Evolutionary conservation across 1,140 invertebrate genomes (phyloP).

Genomic region (Onthophagus taurus): DNA sequence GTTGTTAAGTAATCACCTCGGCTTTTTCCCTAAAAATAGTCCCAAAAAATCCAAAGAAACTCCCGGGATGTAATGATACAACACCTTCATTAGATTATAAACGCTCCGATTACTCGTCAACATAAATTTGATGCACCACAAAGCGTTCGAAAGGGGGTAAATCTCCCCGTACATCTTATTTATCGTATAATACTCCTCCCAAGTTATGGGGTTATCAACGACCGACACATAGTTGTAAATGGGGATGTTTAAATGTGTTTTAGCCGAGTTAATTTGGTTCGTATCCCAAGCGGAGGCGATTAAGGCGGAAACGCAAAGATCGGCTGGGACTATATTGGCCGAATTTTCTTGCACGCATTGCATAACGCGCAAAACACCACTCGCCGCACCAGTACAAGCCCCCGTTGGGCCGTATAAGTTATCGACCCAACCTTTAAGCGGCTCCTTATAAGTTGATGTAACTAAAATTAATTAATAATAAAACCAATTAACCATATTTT

Average conservation of each 20-base stretch:
- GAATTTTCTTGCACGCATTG: constrained; percentile 47
- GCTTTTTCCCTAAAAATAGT: constrained; percentile 47
- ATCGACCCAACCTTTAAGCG: constrained; percentile 69
- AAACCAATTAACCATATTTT: not conserved
- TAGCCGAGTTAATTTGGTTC: constrained; percentile 19
- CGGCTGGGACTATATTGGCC: constrained; percentile 64
- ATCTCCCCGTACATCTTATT: constrained; percentile 41
- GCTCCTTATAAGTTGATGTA: constrained; percentile 38
- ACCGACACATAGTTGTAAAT: constrained; percentile 67
- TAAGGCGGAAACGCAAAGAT: constrained; percentile 67
- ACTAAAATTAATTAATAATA: constrained; percentile 27
- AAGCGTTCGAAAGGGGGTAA: constrained; percentile 44
- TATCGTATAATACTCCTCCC: constrained; percentile 48
- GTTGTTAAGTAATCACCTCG: constrained; percentile 43
- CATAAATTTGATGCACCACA: constrained; percentile 48
- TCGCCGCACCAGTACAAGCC: constrained; percentile 52
- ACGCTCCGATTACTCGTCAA: constrained; percentile 37
- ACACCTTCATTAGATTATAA: constrained; percentile 38
- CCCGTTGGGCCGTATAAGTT: constrained; percentile 85
- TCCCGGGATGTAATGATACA: constrained; percentile 50
- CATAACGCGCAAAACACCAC: constrained; percentile 65
- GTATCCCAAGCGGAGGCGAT: constrained; percentile 60
- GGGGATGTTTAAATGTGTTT: constrained; percentile 41
- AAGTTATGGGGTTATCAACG: constrained; percentile 55
- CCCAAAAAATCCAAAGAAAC: constrained; percentile 46